Percentiles rank a stretch among this genome's conserved stretches.
These are phyloP conservation scores for Salticus scenicus DNA, from an alignment of 2,888 invertebrate genomes.

Conservation along the genomic window DNA sequence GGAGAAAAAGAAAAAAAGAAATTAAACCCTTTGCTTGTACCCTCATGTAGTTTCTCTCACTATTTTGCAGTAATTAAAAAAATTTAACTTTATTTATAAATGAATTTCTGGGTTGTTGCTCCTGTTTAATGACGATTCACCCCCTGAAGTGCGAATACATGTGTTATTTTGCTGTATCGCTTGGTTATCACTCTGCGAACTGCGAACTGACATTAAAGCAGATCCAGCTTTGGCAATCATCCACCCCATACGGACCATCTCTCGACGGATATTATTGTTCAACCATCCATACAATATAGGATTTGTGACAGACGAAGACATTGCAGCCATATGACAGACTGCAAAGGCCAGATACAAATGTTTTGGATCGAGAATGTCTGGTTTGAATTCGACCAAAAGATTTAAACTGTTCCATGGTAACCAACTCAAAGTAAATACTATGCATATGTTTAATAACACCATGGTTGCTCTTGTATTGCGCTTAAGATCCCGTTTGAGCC, in stretches of 20 bases:
- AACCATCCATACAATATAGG: slow-evolving; percentile 81
- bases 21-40: no score
- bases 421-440: slow-evolving; percentile 80
- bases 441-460: slow-evolving; percentile 78
- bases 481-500: slow-evolving; percentile 50
- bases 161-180: slow-evolving; percentile 42
- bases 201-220: slow-evolving; percentile 35
- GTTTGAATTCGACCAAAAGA: slow-evolving; percentile 76
- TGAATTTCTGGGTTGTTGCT: slow-evolving; percentile 54
- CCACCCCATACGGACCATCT: slow-evolving; percentile 74
- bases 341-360: slow-evolving; percentile 77
- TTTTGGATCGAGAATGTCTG: slow-evolving; percentile 70
- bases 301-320: slow-evolving; percentile 80
- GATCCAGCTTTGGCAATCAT: slow-evolving; percentile 45
- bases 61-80: no score
- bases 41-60: no score
- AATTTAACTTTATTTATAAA: no score
- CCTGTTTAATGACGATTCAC: slow-evolving; percentile 34
- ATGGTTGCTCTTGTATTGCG: slow-evolving; percentile 76
- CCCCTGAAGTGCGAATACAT: slow-evolving; percentile 31
- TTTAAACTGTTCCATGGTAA: slow-evolving; percentile 80
- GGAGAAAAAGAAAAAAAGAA: no score
- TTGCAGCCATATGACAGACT: slow-evolving; percentile 79
- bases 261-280: slow-evolving; percentile 80
- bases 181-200: slow-evolving; percentile 52